Percentiles rank a stretch among this genome's conserved stretches.
phyloP scores from a whole-genome alignment of 37 sponge, comb jelly and placozoan species.

The Theonella swinhoei region DNA sequence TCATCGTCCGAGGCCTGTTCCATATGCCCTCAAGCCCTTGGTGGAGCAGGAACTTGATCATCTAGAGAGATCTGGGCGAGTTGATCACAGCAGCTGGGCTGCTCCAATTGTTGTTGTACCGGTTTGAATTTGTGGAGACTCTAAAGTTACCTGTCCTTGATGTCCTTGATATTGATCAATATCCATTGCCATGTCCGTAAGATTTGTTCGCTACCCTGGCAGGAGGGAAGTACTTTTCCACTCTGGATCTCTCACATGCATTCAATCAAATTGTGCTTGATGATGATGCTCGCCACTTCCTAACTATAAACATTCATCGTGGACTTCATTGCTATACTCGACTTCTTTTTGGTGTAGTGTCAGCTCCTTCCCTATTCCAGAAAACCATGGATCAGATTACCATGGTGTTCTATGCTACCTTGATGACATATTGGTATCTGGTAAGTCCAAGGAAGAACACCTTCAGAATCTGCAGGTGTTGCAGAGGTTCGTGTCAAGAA shows the following conservation, averaged over 20 bases:
- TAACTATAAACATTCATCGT: no score
- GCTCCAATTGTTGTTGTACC: no score
- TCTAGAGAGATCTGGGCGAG: slow-evolving; percentile 27
- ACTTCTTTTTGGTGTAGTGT: slow-evolving; percentile 9
- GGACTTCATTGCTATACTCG: slow-evolving; percentile 11
- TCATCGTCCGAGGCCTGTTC: slow-evolving; percentile 1
- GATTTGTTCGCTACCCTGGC: slow-evolving; percentile 29
- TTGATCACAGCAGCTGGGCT: slow-evolving; percentile 38
- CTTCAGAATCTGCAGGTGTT: slow-evolving; percentile 13
- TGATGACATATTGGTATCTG: no score
- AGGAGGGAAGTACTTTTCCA: slow-evolving; percentile 36
- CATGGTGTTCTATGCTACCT: slow-evolving; percentile 38
- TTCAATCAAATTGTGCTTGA: no score
- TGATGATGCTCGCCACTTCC: slow-evolving; percentile 17
- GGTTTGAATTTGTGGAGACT: slow-evolving; percentile 47
- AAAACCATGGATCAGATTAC: slow-evolving; percentile 13
- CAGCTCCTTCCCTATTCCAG: slow-evolving; percentile 13
- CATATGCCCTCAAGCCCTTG: slow-evolving; percentile 11
- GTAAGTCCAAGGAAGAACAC: slow-evolving; percentile 27
- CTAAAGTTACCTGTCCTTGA: slow-evolving; percentile 39
- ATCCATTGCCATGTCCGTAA: slow-evolving; percentile 33
- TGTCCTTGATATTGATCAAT: slow-evolving; percentile 4
- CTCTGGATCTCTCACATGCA: no score
- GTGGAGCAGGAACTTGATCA: slow-evolving; percentile 26
- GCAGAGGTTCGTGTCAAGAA: not conserved